Conservation (phyloP, 2,113 vertebrate genomes). For the Bubalus kerabau region DNA sequence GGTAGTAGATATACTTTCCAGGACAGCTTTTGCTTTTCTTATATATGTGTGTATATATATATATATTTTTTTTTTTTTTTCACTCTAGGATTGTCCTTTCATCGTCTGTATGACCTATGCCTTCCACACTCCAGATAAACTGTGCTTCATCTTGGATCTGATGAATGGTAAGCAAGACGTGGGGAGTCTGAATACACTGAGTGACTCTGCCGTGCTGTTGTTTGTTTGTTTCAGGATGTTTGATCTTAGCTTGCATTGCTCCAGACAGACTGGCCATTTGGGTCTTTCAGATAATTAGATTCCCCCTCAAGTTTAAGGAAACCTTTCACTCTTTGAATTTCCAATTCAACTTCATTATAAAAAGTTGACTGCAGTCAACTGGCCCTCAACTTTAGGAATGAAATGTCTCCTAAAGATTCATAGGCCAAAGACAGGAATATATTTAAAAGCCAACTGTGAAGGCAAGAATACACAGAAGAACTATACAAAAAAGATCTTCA, state of each 20-base stretch:
- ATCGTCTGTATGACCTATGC: slow-evolving; percentile 99
- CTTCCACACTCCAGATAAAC: slow-evolving; percentile 98
- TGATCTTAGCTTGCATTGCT: neutral
- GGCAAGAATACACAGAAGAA: no score
- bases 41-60: neutral
- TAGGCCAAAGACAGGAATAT: neutral
- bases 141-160: slow-evolving; percentile 98
- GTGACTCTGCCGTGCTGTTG: fast-evolving
- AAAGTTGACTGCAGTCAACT: neutral
- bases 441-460: neutral
- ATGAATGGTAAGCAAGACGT: slow-evolving; percentile 91
- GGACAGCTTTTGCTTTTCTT: neutral
- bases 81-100: slow-evolving; percentile 93
- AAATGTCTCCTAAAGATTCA: neutral
- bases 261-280: neutral
- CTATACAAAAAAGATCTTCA: no score
- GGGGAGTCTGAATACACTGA: fast-evolving
- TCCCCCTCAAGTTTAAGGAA: neutral
- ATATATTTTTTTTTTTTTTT: neutral
- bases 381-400: neutral
- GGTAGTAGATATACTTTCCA: neutral
- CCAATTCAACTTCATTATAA: neutral
- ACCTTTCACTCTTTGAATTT: neutral
- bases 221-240: neutral
- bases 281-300: neutral